A percentile compares a stretch with the other conserved stretches of the same genome.
Conservation (phyloP, 2,888 invertebrate genomes). For the Acleris holmiana region DNA sequence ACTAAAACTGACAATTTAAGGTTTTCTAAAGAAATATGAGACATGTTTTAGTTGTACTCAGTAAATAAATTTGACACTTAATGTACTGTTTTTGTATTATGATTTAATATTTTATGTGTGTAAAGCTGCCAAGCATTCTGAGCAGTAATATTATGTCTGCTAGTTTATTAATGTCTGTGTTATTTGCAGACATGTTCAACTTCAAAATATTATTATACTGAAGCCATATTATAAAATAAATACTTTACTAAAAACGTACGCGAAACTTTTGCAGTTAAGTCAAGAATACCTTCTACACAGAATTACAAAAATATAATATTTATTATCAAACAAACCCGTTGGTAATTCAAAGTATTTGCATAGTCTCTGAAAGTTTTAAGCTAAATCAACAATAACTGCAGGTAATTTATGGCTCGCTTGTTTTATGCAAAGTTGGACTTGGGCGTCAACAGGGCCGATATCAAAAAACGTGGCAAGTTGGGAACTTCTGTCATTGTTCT, state of each 20-base stretch:
- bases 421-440: conserved; percentile 8
- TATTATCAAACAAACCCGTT: not conserved
- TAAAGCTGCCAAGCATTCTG: too few species aligned
- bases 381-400: conserved; percentile 12
- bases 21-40: too few species aligned
- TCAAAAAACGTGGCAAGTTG: conserved; percentile 26
- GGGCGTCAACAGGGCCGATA: conserved; percentile 6
- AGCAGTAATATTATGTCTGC: too few species aligned
- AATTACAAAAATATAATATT: conserved; percentile 1
- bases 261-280: not conserved
- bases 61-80: too few species aligned
- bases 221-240: too few species aligned
- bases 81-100: too few species aligned
- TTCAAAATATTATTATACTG: too few species aligned
- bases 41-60: too few species aligned
- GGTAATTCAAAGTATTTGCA: conserved; percentile 7
- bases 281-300: not conserved
- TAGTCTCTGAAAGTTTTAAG: conserved; percentile 5
- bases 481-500: conserved; percentile 20
- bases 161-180: too few species aligned
- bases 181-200: too few species aligned
- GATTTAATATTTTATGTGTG: too few species aligned
- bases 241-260: not conserved
- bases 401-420: conserved; percentile 8
- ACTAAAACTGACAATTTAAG: too few species aligned